Conservation (phyloP, 1,140 invertebrate species). For the Hydropsyche tenuis region DNA sequence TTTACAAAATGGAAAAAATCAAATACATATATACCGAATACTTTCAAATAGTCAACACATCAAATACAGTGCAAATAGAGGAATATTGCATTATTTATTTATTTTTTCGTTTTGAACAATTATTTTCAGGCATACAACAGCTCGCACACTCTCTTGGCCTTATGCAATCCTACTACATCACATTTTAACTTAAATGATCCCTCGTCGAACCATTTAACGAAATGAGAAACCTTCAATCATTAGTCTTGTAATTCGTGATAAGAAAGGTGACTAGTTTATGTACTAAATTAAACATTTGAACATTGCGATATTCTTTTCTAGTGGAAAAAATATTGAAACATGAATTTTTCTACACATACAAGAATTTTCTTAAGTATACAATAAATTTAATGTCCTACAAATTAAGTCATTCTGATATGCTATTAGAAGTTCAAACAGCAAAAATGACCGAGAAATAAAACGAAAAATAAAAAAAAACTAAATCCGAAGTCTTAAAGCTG, state of each 20-base stretch:
- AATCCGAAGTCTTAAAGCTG: too few species aligned
- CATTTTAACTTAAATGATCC: slow-evolving; percentile 9
- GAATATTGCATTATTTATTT: neutral
- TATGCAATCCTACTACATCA: too few species aligned
- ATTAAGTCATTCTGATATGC: too few species aligned
- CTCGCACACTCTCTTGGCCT: too few species aligned
- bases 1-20: neutral
- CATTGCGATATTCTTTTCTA: neutral
- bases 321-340: too few species aligned
- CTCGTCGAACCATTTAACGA: slow-evolving; percentile 1
- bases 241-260: slow-evolving; percentile 8
- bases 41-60: slow-evolving; percentile 8
- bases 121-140: too few species aligned
- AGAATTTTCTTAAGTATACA: neutral
- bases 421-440: too few species aligned
- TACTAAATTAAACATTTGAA: slow-evolving; percentile 1
- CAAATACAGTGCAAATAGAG: neutral
- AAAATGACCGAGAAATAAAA: too few species aligned
- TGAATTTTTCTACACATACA: neutral
- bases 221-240: neutral
- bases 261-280: slow-evolving; percentile 9
- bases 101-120: too few species aligned
- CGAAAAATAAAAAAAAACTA: too few species aligned
- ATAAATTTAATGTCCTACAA: neutral
- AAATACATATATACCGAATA: neutral